A percentile compares a stretch with the other conserved stretches of the same genome.
phyloP scores from a whole-genome alignment of 2,797 vertebrate species.

The Characodon lateralis region DNA sequence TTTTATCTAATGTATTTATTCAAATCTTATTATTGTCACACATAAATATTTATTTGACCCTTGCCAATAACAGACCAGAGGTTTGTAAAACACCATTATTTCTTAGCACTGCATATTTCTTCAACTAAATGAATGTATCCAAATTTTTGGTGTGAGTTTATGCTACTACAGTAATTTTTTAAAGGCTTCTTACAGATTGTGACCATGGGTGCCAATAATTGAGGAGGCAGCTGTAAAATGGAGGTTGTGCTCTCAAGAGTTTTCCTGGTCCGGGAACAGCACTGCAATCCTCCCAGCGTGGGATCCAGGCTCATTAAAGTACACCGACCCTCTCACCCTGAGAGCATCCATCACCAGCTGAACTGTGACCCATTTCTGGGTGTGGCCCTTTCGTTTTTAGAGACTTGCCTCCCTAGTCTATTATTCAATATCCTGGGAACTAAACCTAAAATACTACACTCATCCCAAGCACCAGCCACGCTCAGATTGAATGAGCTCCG shows the following conservation, averaged over 20 bases:
- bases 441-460: conserved; percentile 47
- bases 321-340: conserved; percentile 45
- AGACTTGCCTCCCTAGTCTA: conserved; percentile 45
- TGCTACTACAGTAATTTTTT: neutral
- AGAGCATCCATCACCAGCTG: conserved; percentile 49
- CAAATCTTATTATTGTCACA: neutral
- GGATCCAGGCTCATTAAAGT: conserved; percentile 70
- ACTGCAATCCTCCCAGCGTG: conserved; percentile 68
- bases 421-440: conserved; percentile 73
- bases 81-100: neutral
- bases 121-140: neutral
- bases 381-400: conserved; percentile 63
- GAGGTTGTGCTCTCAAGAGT: conserved; percentile 32
- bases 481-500: conserved; percentile 46
- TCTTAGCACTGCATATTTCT: neutral
- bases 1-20: neutral
- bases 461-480: conserved; percentile 35
- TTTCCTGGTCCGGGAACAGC: conserved; percentile 50
- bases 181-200: neutral
- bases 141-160: neutral
- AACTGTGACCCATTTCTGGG: conserved; percentile 74
- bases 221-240: neutral
- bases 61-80: neutral
- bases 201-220: neutral
- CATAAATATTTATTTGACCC: neutral